These are phyloP conservation scores for Nycticorax nycticorax DNA, from an alignment of 2,113 vertebrate genomes.

Conservation along the genomic window DNA sequence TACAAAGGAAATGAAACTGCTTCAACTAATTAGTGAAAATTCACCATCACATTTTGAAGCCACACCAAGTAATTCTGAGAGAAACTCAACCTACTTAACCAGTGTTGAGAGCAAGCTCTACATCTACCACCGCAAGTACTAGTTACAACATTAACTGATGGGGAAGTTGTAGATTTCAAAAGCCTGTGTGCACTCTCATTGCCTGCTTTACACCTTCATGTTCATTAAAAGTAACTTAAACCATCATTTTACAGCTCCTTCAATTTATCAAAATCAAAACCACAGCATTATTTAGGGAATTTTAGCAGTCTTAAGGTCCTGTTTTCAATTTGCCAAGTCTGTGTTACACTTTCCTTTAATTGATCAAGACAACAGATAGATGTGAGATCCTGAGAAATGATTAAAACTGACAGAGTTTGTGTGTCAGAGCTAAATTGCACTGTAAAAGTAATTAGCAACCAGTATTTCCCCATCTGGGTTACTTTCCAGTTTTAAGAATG, in stretches of 20 bases:
- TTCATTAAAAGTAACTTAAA: slow-evolving; percentile 20
- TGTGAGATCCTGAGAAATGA: neutral
- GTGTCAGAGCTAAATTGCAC: neutral
- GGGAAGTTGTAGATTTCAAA: neutral
- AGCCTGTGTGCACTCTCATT: neutral
- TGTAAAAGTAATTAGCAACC: neutral
- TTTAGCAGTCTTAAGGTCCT: neutral
- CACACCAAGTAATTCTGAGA: neutral
- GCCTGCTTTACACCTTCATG: neutral
- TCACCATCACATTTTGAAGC: neutral
- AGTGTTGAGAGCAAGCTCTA: neutral
- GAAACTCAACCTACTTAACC: neutral
- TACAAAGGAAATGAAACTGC: neutral
- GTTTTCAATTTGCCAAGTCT: neutral
- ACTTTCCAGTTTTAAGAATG: neutral
- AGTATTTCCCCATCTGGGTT: neutral
- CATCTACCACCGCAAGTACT: neutral
- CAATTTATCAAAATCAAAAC: slow-evolving; percentile 10
- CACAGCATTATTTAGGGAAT: neutral
- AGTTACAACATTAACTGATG: neutral
- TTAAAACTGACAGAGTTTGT: neutral
- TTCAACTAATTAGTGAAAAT: neutral
- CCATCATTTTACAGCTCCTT: slow-evolving; percentile 2
- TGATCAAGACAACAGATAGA: neutral
- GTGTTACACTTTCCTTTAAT: neutral